phyloP scores from a whole-genome alignment of 2,888 invertebrate species.

The Athripsodes cinereus region DNA sequence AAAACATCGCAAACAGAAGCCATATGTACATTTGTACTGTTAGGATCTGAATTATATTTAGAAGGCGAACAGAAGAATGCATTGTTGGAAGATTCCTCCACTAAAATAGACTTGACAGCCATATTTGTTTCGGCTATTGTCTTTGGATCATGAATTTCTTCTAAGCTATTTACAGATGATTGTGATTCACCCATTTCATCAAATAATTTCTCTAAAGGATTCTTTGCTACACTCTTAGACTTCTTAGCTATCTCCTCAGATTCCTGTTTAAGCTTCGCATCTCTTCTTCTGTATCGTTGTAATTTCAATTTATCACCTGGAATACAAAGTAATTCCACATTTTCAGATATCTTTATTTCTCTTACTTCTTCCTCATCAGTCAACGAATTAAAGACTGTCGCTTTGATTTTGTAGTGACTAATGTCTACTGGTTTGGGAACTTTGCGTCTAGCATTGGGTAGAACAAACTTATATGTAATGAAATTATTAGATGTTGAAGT shows the following conservation, averaged over 20 bases:
- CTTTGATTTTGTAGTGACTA: constrained; percentile 9
- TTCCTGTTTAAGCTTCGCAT: background rate
- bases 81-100: constrained; percentile 7
- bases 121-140: constrained; percentile 6
- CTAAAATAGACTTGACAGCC: constrained; percentile 11
- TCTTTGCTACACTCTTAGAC: background rate
- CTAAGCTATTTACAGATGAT: background rate
- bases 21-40: background rate
- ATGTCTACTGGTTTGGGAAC: background rate
- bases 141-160: background rate
- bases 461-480: background rate
- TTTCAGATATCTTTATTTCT: background rate
- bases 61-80: constrained; percentile 6
- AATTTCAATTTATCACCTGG: background rate
- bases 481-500: constrained; percentile 1
- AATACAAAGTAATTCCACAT: constrained; percentile 3
- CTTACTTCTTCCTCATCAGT: constrained; percentile 6
- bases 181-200: background rate
- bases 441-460: background rate
- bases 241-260: background rate
- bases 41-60: background rate
- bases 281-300: background rate
- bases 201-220: background rate
- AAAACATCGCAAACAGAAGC: constrained; percentile 5
- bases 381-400: constrained; percentile 7